Evolutionary conservation across 2,888 invertebrate genomes (phyloP).

Genomic region (Metalampra italica): DNA sequence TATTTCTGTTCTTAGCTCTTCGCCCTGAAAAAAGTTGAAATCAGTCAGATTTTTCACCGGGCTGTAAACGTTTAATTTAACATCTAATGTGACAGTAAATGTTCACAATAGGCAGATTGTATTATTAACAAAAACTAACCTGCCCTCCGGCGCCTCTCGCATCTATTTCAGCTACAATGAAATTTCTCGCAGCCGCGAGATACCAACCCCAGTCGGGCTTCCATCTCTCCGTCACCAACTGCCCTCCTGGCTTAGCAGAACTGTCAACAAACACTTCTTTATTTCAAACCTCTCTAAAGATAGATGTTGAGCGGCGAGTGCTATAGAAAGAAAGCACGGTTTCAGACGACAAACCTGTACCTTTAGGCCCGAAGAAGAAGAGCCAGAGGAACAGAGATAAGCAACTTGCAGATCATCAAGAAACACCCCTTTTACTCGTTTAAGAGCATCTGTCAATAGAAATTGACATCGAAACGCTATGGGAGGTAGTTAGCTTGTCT

Average conservation of each 20-base stretch:
- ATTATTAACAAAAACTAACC: constrained; percentile 31
- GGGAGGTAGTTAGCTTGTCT: no score
- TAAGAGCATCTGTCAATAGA: no score
- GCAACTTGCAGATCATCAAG: no score
- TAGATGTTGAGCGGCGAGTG: no score
- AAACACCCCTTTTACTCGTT: no score
- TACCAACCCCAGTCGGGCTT: constrained; percentile 91
- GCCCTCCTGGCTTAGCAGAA: constrained; percentile 84
- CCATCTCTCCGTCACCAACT: constrained; percentile 90
- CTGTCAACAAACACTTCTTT: constrained; percentile 27
- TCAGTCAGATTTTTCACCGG: neutral
- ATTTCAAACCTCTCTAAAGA: no score
- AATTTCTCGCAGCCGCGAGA: constrained; percentile 87
- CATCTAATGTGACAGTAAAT: neutral
- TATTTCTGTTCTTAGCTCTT: constrained; percentile 83
- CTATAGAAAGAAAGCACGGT: no score
- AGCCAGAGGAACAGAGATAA: no score
- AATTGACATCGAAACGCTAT: no score
- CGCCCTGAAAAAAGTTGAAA: constrained; percentile 79
- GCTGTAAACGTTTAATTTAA: neutral
- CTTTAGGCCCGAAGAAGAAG: no score
- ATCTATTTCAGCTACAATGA: constrained; percentile 93
- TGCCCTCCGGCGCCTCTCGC: constrained; percentile 90
- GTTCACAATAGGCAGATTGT: no score
- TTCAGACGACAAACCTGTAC: no score